Conservation (phyloP, 2,888 invertebrate species). For the Meteorus cinctellus region DNA sequence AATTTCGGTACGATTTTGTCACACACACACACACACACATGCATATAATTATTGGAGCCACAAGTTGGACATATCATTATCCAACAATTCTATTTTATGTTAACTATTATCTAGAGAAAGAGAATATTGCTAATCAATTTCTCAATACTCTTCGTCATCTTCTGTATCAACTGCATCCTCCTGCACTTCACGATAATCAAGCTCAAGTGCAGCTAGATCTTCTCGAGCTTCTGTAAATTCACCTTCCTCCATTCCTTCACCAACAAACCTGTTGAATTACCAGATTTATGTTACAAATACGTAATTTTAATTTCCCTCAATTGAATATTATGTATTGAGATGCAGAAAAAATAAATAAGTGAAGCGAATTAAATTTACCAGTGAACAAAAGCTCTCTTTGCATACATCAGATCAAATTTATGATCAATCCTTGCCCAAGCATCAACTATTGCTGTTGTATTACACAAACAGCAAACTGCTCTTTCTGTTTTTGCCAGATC, state of each 20-base stretch:
- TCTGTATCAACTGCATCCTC: conserved; percentile 62
- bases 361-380: conserved; percentile 53
- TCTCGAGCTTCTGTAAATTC: conserved; percentile 65
- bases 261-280: conserved; percentile 58
- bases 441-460: conserved; percentile 79
- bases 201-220: conserved; percentile 64
- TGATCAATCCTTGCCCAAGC: conserved; percentile 66
- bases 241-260: conserved; percentile 66
- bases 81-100: neutral
- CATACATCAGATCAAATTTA: conserved; percentile 65
- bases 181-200: conserved; percentile 66
- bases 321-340: neutral
- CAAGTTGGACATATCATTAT: neutral
- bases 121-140: neutral
- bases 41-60: neutral
- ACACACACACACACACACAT: neutral
- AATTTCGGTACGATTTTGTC: neutral
- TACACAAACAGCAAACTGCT: conserved; percentile 92
- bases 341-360: neutral
- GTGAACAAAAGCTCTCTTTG: conserved; percentile 64
- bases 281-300: neutral
- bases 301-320: too few relatives aligned
- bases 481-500: conserved; percentile 88
- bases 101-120: neutral
- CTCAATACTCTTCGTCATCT: conserved; percentile 61